A percentile compares a stretch with the other conserved stretches of the same genome.
These are phyloP conservation scores for Serinus canaria DNA, from an alignment of 2,113 vertebrate species.

Conservation along the genomic window DNA sequence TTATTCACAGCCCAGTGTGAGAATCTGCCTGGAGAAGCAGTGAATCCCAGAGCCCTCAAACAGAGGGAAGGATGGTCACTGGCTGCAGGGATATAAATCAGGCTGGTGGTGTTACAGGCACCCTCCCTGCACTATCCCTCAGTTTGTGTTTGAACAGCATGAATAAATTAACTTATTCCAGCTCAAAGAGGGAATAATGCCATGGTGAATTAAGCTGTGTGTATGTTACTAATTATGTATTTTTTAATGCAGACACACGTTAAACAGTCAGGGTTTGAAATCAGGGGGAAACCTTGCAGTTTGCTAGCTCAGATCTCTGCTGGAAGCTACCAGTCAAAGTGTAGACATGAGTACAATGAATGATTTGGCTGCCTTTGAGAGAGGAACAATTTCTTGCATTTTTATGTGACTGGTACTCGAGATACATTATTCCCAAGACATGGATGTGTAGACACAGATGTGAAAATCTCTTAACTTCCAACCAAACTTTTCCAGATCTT, in stretches of 20 bases:
- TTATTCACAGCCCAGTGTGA: background rate
- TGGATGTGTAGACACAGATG: slow-evolving; percentile 88
- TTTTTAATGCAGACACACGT: background rate
- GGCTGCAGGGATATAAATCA: background rate
- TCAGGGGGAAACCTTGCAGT: background rate
- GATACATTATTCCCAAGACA: slow-evolving; percentile 79
- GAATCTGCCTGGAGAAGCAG: background rate
- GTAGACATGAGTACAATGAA: slow-evolving; percentile 39
- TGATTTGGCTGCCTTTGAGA: slow-evolving; percentile 59
- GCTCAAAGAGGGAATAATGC: background rate
- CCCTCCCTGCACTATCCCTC: background rate
- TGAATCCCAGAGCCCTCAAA: background rate
- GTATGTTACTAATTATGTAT: background rate
- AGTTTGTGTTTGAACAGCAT: background rate
- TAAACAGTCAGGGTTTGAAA: background rate
- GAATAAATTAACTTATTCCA: background rate
- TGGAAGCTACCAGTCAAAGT: slow-evolving; percentile 38
- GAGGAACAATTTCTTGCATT: slow-evolving; percentile 66
- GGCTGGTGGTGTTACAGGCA: background rate
- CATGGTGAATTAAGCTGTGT: background rate
- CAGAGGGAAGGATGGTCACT: background rate
- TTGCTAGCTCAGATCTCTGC: background rate
- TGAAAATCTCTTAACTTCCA: slow-evolving; percentile 82
- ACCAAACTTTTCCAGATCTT: slow-evolving; percentile 84
- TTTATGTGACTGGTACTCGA: slow-evolving; percentile 74